Evolutionary conservation across 2,113 vertebrate genomes (phyloP).

Genomic region (Pelusios castaneus): DNA sequence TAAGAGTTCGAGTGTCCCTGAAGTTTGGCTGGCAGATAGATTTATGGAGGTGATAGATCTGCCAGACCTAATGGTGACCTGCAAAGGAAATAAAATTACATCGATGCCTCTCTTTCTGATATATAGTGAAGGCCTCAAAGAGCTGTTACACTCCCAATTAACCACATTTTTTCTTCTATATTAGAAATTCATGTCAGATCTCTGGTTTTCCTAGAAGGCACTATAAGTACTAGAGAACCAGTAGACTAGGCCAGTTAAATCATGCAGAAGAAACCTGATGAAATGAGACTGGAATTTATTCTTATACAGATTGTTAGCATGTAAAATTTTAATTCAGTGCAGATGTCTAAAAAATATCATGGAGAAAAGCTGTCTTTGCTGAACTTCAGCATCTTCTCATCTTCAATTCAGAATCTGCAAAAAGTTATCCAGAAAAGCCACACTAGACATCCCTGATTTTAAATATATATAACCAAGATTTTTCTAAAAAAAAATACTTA

Average conservation of each 20-base stretch:
- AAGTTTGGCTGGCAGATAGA: constrained; percentile 50
- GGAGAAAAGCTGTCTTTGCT: constrained; percentile 17
- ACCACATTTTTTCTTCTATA: not conserved
- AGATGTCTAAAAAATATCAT: constrained; percentile 57
- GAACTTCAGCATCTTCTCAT: constrained; percentile 2
- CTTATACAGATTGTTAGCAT: not conserved
- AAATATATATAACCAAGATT: constrained; percentile 30
- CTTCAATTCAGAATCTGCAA: not conserved
- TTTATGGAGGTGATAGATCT: constrained; percentile 5
- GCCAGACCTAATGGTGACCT: not conserved
- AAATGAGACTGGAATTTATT: not conserved
- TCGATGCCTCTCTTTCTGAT: not conserved
- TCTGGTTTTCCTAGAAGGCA: not conserved
- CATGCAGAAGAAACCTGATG: not conserved
- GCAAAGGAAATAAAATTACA: not conserved
- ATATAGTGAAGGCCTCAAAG: not conserved
- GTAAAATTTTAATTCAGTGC: not conserved
- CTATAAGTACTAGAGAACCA: not conserved
- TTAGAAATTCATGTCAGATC: not conserved
- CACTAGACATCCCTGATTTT: not conserved
- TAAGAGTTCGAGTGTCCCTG: not conserved
- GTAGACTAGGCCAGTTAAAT: not conserved
- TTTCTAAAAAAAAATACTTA: constrained; percentile 12
- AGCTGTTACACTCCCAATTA: not conserved
- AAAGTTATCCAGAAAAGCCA: constrained; percentile 1